Evolutionary conservation across 1,140 invertebrate species (phyloP), one percentile per base, ranked within the genome.

Genomic region (Zaprionus inermis): DNA sequence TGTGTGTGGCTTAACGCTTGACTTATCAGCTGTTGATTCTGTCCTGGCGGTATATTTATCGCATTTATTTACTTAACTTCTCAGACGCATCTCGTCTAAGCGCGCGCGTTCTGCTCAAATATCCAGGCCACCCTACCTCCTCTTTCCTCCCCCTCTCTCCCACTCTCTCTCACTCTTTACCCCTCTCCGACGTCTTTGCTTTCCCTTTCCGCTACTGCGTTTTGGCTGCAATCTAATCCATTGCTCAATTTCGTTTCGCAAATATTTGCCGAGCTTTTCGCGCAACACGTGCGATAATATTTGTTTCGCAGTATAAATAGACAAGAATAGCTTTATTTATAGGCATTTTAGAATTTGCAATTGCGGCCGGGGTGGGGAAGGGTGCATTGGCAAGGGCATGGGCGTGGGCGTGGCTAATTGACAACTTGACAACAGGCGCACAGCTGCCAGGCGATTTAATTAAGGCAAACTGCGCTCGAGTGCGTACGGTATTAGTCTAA

Each of bases 371-470:
- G n/a, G n/a, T n/a, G 12, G 36, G 36, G 5, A 2, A 18, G 44
- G 5, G 18, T 10, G 44, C 18, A 3, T 20, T 4, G 16, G 41
- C 16, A 28, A 28, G 5, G 20, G 10, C 28, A 0, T 32, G 46
- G n/a, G 44, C 3, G 5, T 60, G n/a, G 16, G 28, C 6, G 20
- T 24, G 58, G 70, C 79, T 88, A 88, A 88, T 88, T 88, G 83
- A 88, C 84, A 88, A 75, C 65, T 80, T 89, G 79, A 44, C 38
- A 44, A 89, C 64, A 54, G 78, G 55, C 60, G 68, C 24, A 28
- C 3, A 28, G 56, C 61, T 79, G 84, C 79, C 70, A 71, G 79
- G 30, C 66, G 76, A 88, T 83, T 88, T 89, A 89, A 88, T 88
- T 88, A 88, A 44, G 49, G 46, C 56, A 66, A 75, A 85, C 78